A percentile compares a stretch with the other conserved stretches of the same genome.
phyloP scores from a whole-genome alignment of 2,888 invertebrate species.

The Pogonocherus hispidulus region DNA sequence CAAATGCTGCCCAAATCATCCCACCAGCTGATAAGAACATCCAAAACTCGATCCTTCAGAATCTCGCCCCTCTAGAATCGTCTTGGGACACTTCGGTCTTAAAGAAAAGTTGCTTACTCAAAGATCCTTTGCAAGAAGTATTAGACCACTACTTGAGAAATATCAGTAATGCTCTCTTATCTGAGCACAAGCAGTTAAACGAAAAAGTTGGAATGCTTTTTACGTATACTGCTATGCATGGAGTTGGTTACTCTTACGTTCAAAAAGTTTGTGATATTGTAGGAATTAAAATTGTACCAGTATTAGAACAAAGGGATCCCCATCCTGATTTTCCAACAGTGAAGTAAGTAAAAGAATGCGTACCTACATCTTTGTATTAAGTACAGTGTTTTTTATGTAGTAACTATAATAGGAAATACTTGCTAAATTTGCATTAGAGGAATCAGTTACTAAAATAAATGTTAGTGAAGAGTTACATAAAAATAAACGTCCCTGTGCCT shows the following conservation, averaged over 20 bases:
- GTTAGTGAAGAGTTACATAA: too few relatives aligned
- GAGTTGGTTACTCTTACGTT: slow-evolving; percentile 90
- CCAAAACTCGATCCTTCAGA: slow-evolving; percentile 81
- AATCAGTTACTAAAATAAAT: too few relatives aligned
- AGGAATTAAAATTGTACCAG: slow-evolving; percentile 80
- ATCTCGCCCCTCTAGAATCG: slow-evolving; percentile 81
- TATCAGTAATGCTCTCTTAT: slow-evolving; percentile 72
- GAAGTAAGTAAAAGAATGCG: slow-evolving; percentile 67
- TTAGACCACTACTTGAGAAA: slow-evolving; percentile 77
- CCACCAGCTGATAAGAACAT: slow-evolving; percentile 92
- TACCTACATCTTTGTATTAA: too few relatives aligned
- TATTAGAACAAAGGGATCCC: slow-evolving; percentile 85
- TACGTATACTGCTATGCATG: slow-evolving; percentile 98
- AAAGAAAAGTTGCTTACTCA: slow-evolving; percentile 69
- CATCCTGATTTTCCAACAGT: slow-evolving; percentile 99
- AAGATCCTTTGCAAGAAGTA: slow-evolving; percentile 81
- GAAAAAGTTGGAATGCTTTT: slow-evolving; percentile 72
- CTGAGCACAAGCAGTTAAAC: slow-evolving; percentile 72
- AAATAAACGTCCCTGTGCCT: too few relatives aligned
- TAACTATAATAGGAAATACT: too few relatives aligned
- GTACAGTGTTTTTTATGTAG: too few relatives aligned
- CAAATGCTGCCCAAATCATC: slow-evolving; percentile 95
- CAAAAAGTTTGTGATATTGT: slow-evolving; percentile 81
- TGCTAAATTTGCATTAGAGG: too few relatives aligned
- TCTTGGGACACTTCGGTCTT: slow-evolving; percentile 84